These are phyloP conservation scores for Pantherophis vulpinus DNA, from an alignment of 2,797 vertebrate species.

Conservation along the genomic window DNA sequence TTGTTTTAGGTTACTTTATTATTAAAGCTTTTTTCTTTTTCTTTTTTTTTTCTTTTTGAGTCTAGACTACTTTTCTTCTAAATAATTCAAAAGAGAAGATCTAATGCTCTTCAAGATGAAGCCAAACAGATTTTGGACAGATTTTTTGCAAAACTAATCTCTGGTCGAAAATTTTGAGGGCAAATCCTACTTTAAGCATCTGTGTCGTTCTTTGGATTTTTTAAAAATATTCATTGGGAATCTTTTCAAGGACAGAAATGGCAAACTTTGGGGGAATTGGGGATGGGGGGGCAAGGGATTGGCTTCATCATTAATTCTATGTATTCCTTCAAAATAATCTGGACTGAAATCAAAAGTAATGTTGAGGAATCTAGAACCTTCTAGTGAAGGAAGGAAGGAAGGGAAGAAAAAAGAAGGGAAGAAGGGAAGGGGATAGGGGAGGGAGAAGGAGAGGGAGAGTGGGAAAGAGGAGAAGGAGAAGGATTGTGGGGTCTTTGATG, in stretches of 20 bases:
- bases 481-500: too few species aligned
- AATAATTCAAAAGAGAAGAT: background rate
- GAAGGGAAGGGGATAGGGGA: too few species aligned
- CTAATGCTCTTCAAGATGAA: background rate
- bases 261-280: background rate
- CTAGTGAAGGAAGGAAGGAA: too few species aligned
- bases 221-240: background rate
- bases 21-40: background rate
- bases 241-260: background rate
- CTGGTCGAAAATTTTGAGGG: background rate
- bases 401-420: too few species aligned
- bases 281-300: background rate
- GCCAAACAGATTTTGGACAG: background rate
- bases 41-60: too few species aligned
- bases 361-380: background rate
- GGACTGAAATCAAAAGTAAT: background rate
- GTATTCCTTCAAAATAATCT: background rate
- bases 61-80: background rate
- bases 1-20: background rate
- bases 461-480: fast-evolving
- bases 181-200: background rate
- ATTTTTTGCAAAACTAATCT: background rate
- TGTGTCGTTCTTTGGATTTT: background rate
- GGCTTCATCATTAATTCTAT: background rate
- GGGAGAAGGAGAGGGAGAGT: background rate